Percentiles rank a stretch among this genome's conserved stretches.
phyloP scores from a whole-genome alignment of 2,888 invertebrate species.

The Philaethria dido region DNA sequence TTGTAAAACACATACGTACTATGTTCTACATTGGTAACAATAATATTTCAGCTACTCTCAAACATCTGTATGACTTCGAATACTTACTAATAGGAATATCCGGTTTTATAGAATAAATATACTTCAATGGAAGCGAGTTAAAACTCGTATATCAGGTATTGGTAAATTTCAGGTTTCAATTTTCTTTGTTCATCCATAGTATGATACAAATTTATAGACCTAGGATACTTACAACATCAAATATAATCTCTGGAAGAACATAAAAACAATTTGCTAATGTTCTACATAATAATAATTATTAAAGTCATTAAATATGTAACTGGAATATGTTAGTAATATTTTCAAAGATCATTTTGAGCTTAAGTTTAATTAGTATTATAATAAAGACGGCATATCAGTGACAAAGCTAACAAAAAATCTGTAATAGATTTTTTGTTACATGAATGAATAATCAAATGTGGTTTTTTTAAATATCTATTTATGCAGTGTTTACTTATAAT shows the following conservation, averaged over 20 bases:
- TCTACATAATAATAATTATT: not conserved
- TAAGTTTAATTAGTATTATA: too few species aligned
- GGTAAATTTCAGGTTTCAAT: conserved; percentile 33
- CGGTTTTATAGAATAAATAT: conserved; percentile 38
- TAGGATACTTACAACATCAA: not conserved
- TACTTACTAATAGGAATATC: conserved; percentile 38
- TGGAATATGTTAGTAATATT: not conserved
- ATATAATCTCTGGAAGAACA: not conserved
- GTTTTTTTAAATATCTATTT: too few species aligned
- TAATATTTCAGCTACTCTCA: conserved; percentile 4
- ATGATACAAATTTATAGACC: not conserved
- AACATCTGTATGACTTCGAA: conserved; percentile 21
- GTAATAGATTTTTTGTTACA: too few species aligned
- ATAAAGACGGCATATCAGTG: too few species aligned
- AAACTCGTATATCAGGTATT: conserved; percentile 40
- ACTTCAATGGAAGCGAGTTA: conserved; percentile 35
- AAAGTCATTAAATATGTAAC: not conserved
- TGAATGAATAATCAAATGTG: too few species aligned
- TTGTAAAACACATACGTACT: not conserved
- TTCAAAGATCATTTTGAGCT: too few species aligned
- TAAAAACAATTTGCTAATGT: not conserved
- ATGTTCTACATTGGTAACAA: conserved; percentile 8
- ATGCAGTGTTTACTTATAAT: too few species aligned
- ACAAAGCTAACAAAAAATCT: too few species aligned
- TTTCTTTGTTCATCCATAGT: conserved; percentile 20